Base-by-base conservation (phyloP, 2,888 invertebrate species). In the Liodrosophila aerea region DNA sequence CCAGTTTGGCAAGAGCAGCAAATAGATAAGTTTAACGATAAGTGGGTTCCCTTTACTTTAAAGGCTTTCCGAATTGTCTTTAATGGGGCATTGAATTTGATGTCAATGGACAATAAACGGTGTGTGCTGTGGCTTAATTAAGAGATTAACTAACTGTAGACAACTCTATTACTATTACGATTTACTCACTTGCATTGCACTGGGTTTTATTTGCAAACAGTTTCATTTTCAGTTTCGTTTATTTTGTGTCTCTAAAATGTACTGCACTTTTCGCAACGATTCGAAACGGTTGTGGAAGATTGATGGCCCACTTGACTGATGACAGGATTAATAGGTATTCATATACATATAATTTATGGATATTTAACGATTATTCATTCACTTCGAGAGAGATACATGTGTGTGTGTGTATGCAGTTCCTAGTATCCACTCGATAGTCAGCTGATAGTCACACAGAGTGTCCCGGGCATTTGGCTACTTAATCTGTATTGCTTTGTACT, bases 181-280 rank as follows among this genome's bases (percentile, higher is more conserved):
- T 31, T 44, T 85, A 85, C 80, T 82, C 76, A 82, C 82, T 85
- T 85, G 85, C 73, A 76, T 85, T 83, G 74, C 78, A 81, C 62
- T 80, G 84, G 43, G 67, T 85, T 73, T 73, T 66, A 44, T 67
- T 86, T 59, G 84, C 60, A 46, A 84, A 84, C 49, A 84, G 68
- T 72, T 86, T 84, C 84, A 84, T 84, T 68, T 66, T 66, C 22
- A 22, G 39, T 7, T 39, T 16, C 7, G n/a, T 15, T 16, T 16
- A 16, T 39, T 39, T 39, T 39, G 11, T 16, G 16, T 22, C 22
- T 22, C 22, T 2, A 4, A 2, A 22, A 22, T 4, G 2, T 22
- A 22, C 22, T 22, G 22, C 22, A 22, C 22, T 22, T 47, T 44
- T 43, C 13, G 16, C 45, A 37, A 39, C 49, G 29, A 36, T 22